Percentiles rank a stretch among this genome's conserved stretches.
phyloP scores from a whole-genome alignment of 2,888 invertebrate genomes.

The Orchesella flavescens region DNA sequence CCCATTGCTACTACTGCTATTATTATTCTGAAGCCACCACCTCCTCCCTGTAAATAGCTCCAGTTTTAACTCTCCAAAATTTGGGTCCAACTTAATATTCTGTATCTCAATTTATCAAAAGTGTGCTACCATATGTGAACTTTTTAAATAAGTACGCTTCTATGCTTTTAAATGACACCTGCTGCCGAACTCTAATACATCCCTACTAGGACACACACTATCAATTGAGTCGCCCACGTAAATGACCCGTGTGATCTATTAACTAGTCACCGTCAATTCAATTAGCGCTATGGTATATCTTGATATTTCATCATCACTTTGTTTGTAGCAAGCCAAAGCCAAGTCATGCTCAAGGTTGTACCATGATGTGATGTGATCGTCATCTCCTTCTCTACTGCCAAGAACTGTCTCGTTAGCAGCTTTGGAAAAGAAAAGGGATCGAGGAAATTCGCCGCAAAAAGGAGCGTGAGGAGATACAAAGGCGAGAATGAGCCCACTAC shows the following conservation, averaged over 20 bases:
- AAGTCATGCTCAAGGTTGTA: constrained; percentile 24
- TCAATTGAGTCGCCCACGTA: constrained; percentile 33
- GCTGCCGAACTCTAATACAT: not conserved
- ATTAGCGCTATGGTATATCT: constrained; percentile 49
- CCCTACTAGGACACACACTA: constrained; percentile 2
- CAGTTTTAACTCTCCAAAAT: too few species aligned
- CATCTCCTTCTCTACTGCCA: not conserved
- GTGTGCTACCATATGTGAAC: constrained; percentile 27
- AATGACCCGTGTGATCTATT: constrained; percentile 34
- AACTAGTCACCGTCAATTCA: constrained; percentile 38
- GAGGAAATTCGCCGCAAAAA: constrained; percentile 36
- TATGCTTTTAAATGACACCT: constrained; percentile 47
- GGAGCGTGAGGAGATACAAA: not conserved
- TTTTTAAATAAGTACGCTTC: not conserved
- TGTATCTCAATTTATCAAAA: constrained; percentile 29
- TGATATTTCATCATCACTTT: constrained; percentile 23
- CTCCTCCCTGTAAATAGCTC: too few species aligned
- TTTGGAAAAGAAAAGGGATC: constrained; percentile 9
- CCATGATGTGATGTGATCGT: too few species aligned
- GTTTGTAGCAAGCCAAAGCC: not conserved
- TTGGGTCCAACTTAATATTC: too few species aligned
- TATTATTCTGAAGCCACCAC: too few species aligned
- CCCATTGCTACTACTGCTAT: too few species aligned
- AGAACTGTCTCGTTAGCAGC: not conserved
- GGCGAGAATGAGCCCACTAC: constrained; percentile 18